Evolutionary conservation across 2,888 invertebrate species (phyloP), one percentile per base, ranked within the genome.

Genomic region (Dryocosmus kuriphilus): DNA sequence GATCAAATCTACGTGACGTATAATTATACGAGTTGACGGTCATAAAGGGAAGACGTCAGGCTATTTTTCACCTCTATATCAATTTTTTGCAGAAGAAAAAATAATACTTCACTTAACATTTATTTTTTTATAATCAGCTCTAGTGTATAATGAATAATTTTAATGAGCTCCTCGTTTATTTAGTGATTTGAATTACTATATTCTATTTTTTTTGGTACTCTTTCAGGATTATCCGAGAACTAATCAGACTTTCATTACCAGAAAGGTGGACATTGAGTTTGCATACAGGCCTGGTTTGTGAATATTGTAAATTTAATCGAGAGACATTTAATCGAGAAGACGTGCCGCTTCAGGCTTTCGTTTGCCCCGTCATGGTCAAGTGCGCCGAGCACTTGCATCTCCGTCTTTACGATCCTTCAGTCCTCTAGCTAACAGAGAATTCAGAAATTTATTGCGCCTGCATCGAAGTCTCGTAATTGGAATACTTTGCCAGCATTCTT

Each of bases 401-500:
- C 67, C 71, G 51, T 71, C 51, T 71, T 71, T 71, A 71, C 71
- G 71, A 71, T 71, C 51, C 71, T 51, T 32, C 71, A 71, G 71
- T n/a, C 51, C 71, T 71, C 71, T 46, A n/a, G 51, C 71, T 71
- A 24, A 71, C 46, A 27, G 46, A 51, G 71, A 71, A 71, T 71
- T 71, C 71, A 71, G 71, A 71, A 71, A 71, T 71, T 71, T 71
- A 71, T 55, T 71, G 71, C 71, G 27, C 71, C 71, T 71, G 71
- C 51, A 71, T 71, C 51, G 30, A 9, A 71, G 71, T 30, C 51
- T 71, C 71, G 71, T 71, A 71, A 71, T 71, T 71, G 71, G 71
- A 71, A 71, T 71, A 71, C 71, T 71, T 71, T 71, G 41, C 51
- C 71, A 71, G 27, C 30, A 71, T 51, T 55, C 71, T 71, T 67